phyloP scores from a whole-genome alignment of 2,888 invertebrate species.

The Graphium colonna region DNA sequence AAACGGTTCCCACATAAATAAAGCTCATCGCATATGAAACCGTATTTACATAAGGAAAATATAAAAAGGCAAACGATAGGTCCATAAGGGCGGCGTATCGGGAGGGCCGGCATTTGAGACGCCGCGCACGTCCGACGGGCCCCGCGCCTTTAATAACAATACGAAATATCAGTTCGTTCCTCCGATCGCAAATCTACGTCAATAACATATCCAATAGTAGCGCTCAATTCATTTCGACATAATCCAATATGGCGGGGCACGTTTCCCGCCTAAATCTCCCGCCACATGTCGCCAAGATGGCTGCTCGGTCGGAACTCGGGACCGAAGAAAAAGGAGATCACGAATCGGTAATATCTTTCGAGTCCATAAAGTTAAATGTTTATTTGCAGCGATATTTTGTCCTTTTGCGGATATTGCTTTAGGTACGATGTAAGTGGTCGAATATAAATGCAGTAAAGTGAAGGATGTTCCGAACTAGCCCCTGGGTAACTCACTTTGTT shows the following conservation, averaged over 20 bases:
- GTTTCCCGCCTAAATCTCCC: slow-evolving; percentile 78
- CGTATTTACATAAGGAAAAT: slow-evolving; percentile 79
- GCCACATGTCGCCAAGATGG: slow-evolving; percentile 81
- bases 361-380: slow-evolving; percentile 80
- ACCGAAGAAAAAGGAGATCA: slow-evolving; percentile 79
- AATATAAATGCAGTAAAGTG: slow-evolving; percentile 23
- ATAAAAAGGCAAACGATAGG: slow-evolving; percentile 79
- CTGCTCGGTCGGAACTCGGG: slow-evolving; percentile 71
- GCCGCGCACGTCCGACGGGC: slow-evolving; percentile 64
- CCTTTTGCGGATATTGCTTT: slow-evolving; percentile 76
- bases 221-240: slow-evolving; percentile 78
- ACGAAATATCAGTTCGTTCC: slow-evolving; percentile 80
- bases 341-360: slow-evolving; percentile 80
- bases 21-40: slow-evolving; percentile 80
- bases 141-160: slow-evolving; percentile 76
- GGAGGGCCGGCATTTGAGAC: slow-evolving; percentile 49
- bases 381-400: slow-evolving; percentile 79
- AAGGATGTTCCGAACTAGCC: slow-evolving; percentile 11
- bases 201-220: slow-evolving; percentile 80
- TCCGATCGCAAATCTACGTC: slow-evolving; percentile 80
- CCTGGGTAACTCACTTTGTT: slow-evolving; percentile 1
- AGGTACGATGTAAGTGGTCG: slow-evolving; percentile 52
- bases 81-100: slow-evolving; percentile 70
- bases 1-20: slow-evolving; percentile 81
- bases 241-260: slow-evolving; percentile 78